phyloP scores from a whole-genome alignment of 2,888 invertebrate genomes.

The Calameuta filiformis region DNA sequence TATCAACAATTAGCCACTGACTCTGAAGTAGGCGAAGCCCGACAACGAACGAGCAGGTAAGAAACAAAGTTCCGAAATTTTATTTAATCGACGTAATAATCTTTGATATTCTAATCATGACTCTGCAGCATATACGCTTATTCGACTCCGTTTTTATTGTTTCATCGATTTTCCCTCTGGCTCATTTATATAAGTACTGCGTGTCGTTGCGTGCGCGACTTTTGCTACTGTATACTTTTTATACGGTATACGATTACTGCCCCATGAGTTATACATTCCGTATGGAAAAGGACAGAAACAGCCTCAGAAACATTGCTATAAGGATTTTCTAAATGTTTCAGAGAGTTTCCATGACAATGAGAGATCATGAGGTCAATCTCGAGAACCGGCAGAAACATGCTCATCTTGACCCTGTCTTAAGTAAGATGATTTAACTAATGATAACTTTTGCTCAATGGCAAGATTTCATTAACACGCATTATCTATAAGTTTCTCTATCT shows the following conservation, averaged over 20 bases:
- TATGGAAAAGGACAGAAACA: neutral
- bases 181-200: neutral
- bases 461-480: neutral
- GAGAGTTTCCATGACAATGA: neutral
- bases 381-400: neutral
- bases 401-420: neutral
- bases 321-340: neutral
- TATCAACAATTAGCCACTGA: conserved; percentile 41
- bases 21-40: neutral
- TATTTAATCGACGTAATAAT: neutral
- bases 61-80: neutral
- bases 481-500: neutral
- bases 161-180: neutral
- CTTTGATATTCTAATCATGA: neutral
- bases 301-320: neutral
- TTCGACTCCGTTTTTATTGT: neutral
- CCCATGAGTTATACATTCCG: neutral
- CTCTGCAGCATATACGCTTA: neutral
- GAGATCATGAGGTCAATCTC: neutral
- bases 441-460: neutral
- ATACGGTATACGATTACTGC: neutral
- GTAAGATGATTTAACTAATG: neutral
- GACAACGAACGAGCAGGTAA: neutral
- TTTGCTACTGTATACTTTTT: neutral
- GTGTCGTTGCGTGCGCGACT: neutral